Percentiles rank a stretch among this genome's conserved stretches.
Evolutionary conservation across 2,797 vertebrate species (phyloP).

Genomic region (Halcyon smyrnensis): DNA sequence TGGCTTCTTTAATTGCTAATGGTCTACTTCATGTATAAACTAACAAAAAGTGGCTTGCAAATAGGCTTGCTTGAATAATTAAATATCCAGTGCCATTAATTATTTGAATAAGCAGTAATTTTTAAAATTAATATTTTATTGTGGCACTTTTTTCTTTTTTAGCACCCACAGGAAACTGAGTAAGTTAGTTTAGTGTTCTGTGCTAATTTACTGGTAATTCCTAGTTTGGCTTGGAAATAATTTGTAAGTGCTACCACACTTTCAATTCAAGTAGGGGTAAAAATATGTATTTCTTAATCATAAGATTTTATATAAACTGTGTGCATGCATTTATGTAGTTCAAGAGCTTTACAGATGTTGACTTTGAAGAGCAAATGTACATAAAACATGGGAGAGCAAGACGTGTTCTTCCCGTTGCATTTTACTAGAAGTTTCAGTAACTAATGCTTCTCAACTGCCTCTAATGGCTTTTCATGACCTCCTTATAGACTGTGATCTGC

Average conservation of each 20-base stretch:
- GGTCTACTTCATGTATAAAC: constrained; percentile 10
- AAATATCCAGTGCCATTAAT: not conserved
- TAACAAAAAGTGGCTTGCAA: constrained; percentile 8
- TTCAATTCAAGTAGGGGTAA: not conserved
- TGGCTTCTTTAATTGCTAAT: constrained; percentile 23
- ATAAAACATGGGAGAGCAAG: not conserved
- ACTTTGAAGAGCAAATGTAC: not conserved
- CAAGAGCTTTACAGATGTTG: not conserved
- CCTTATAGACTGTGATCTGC: not conserved
- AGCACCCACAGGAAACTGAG: rapidly evolving
- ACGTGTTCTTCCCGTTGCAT: not conserved
- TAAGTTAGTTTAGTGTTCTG: not conserved
- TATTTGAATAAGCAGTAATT: not conserved
- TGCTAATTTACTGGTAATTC: not conserved
- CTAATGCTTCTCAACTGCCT: not conserved
- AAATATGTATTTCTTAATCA: not conserved
- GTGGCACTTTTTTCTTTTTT: not conserved
- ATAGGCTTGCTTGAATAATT: not conserved
- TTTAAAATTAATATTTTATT: not conserved
- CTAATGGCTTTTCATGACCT: not conserved
- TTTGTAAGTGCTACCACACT: not conserved
- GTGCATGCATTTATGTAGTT: not conserved
- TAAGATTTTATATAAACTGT: not conserved
- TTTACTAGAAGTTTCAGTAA: not conserved
- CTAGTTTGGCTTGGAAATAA: not conserved